Base-by-base conservation (phyloP, 2,888 invertebrate genomes). In the Melieria omissa region DNA sequence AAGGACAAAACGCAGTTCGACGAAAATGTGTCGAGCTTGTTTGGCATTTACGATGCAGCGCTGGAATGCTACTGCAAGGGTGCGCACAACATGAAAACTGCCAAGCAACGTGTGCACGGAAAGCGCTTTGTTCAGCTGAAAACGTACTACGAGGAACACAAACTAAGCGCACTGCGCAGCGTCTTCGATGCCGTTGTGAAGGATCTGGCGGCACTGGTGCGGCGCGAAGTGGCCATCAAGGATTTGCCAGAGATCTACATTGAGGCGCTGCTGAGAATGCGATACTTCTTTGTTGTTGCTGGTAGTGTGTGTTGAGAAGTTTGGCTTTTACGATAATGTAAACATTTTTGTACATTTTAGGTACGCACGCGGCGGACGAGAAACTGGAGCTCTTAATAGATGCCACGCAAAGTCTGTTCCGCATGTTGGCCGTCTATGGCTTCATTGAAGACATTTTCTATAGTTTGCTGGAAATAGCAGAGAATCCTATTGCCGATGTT, bases 381-480 rank as follows among this genome's bases (percentile, higher is more conserved):
- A 65, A 80, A 3, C 78, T 83, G 14, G 78, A 79, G 12, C 52
- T 57, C 0, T 57, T 87, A 1, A 78, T 86, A 55, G 73, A 76
- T 3, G 76, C 76, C 5, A 83, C 83, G 3, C 83, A 83, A 64
- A 75, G 76, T 0, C 74, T 87, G 9, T 86, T 87, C 49, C 83
- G 84, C 0, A 74, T 82, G 72, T 64, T 86, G 45, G 86, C 86
- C 1, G 61, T 78, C 3, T 80, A 80, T 70, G 86, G 85, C 0
- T 81, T 83, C 41, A 82, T 85, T 4, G 84, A 86, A 29, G 80
- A 82, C 41, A n/a, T 85, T 4, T 86, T 87, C 70, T 74, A 79
- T 8, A 76, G 78, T 29, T 75, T 87, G 5, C 74, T 87, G 1
- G 78, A 78, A n/a, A 72, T 86, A 47, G 75, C 81, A 0, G 87